Conservation (phyloP, 2,888 invertebrate genomes). For the Melipona bicolor region DNA sequence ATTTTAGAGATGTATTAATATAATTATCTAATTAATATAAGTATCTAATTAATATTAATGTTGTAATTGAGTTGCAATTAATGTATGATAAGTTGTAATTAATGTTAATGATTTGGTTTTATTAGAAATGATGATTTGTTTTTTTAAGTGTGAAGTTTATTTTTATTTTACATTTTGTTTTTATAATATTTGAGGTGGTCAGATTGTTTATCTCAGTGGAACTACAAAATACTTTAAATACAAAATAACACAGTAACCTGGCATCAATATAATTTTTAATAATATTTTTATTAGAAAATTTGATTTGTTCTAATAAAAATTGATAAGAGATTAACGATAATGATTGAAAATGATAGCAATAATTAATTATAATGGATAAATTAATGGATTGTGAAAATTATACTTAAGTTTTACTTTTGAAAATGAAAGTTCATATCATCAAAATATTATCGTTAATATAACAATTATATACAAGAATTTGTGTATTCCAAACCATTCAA, state of each 20-base stretch:
- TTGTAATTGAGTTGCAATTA: too few relatives aligned
- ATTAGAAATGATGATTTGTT: background rate
- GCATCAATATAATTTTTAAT: background rate
- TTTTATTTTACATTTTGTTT: conserved; percentile 6
- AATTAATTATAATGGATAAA: background rate
- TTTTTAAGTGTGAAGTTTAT: conserved; percentile 9
- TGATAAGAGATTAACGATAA: background rate
- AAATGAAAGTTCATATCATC: background rate
- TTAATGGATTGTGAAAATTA: background rate
- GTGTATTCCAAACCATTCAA: background rate
- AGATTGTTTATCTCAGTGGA: background rate
- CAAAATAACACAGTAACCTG: conserved; percentile 7
- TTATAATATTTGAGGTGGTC: background rate
- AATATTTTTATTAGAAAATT: conserved; percentile 25
- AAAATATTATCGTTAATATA: background rate
- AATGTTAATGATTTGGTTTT: background rate
- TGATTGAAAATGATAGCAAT: background rate
- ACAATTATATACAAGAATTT: too few relatives aligned
- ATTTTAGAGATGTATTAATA: background rate
- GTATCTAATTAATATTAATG: background rate
- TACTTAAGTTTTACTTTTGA: background rate
- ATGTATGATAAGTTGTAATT: background rate
- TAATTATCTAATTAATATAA: background rate
- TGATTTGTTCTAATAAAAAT: background rate
- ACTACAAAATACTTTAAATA: background rate